Base-by-base conservation (phyloP, 2,113 vertebrate species). In the Octodon degus region DNA sequence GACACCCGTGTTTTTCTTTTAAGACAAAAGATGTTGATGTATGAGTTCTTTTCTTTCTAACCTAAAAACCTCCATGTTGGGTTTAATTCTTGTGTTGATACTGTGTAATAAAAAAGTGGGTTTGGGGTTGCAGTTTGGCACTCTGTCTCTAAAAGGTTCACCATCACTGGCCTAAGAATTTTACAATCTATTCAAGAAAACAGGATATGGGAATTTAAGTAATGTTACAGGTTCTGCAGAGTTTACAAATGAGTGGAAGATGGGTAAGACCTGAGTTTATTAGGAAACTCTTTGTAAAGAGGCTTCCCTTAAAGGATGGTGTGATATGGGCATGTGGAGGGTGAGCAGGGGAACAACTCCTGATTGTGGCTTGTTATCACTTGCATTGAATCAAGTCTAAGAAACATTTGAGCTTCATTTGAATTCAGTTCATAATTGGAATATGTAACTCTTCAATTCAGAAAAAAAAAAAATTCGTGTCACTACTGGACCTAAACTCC, bases 201-300 rank as follows among this genome's bases (percentile, higher is more conserved):
- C 82, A 96, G 25, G 20, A 32, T 25, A 3, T 89, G 58, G 83
- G 40, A 43, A 88, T 91, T 92, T 86, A 67, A 90, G 60, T 65
- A 84, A 43, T 27, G 24, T 40, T 88, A 27, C 7, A 65, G 72
- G 34, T 47, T 30, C 79, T 91, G 24, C 25, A 27, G 62, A 22
- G 16, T 53, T 91, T 85, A 58, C 63, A 60, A 76, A 43, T 32
- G 43, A 85, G 47, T 93, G 22, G 65, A 72, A 90, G 50, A 77
- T 9, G n/a, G 27, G 2, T 37, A 19, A n/a, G 30, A 53, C n/a
- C 80, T 88, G 65, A 87, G 40, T 4, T 94, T 70, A 19, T 67
- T 53, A 72, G 19, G 43, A 86, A 92, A 93, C 5, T 0, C 7
- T 83, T 90, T 30, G 10, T 47, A 20, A 62, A 86, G 80, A 89